phyloP scores from a whole-genome alignment of 2,797 vertebrate genomes.

The Epinephelus malabaricus region DNA sequence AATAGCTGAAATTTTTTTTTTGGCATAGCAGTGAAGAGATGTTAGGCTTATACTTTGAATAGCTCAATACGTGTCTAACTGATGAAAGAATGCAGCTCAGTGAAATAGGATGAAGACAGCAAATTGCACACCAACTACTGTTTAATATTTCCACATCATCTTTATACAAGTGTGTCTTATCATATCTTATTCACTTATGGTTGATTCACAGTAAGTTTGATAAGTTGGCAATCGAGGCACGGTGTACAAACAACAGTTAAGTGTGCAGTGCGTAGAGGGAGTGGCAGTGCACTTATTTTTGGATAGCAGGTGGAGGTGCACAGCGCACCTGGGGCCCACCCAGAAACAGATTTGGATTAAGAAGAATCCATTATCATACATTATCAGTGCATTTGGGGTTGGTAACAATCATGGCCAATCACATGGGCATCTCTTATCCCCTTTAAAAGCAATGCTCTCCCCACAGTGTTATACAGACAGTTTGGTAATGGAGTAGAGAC shows the following conservation, averaged over 20 bases:
- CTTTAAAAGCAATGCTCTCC: slow-evolving; percentile 74
- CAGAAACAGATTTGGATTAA: slow-evolving; percentile 69
- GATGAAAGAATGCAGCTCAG: not conserved
- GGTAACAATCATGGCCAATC: slow-evolving; percentile 66
- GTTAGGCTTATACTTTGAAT: slow-evolving; percentile 22
- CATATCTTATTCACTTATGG: not conserved
- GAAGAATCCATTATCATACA: slow-evolving; percentile 78
- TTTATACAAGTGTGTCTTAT: slow-evolving; percentile 10
- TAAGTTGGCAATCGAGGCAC: slow-evolving; percentile 1
- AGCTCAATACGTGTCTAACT: slow-evolving; percentile 12
- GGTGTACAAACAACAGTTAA: slow-evolving; percentile 16
- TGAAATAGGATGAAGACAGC: slow-evolving; percentile 2
- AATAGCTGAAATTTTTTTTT: too few relatives aligned
- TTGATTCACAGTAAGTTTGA: slow-evolving; percentile 7
- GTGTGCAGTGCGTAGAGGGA: slow-evolving; percentile 29
- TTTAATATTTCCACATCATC: slow-evolving; percentile 4
- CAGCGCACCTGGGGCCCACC: slow-evolving; percentile 55
- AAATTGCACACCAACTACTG: not conserved
- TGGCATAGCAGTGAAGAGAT: not conserved
- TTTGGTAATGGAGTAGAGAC: slow-evolving; percentile 74
- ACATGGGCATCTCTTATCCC: slow-evolving; percentile 76
- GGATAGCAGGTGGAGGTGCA: slow-evolving; percentile 57
- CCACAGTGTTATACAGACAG: slow-evolving; percentile 56
- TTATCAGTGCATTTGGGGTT: slow-evolving; percentile 72
- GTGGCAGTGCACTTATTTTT: slow-evolving; percentile 46